These are phyloP conservation scores for Ptiloglossa arizonensis DNA, from an alignment of 1,140 invertebrate species.

Conservation along the genomic window DNA sequence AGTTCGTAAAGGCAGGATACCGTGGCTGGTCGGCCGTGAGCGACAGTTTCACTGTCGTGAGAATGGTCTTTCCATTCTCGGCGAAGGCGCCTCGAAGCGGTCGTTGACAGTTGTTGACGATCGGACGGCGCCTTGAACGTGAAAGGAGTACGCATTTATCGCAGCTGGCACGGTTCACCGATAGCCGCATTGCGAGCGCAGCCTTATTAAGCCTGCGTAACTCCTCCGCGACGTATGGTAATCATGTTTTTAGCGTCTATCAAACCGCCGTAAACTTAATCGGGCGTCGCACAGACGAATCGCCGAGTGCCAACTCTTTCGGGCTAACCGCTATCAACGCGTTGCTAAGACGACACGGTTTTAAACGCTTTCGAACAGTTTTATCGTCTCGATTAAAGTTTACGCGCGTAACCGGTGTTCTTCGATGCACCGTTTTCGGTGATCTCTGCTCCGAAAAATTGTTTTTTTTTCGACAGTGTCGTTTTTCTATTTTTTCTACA, in stretches of 20 bases:
- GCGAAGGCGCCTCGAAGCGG: conserved; percentile 14
- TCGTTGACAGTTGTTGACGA: conserved; percentile 27
- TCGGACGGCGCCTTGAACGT: conserved; percentile 19
- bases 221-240: conserved; percentile 39
- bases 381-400: no score
- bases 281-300: conserved; percentile 27
- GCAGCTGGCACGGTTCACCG: conserved; percentile 35
- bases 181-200: conserved; percentile 29
- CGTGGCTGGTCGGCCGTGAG: conserved; percentile 32
- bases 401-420: no score
- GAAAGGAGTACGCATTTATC: conserved; percentile 39
- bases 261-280: conserved; percentile 69
- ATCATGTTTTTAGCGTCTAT: conserved; percentile 65
- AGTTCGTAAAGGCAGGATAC: conserved; percentile 3
- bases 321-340: no score
- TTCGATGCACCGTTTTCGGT: no score
- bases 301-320: background rate
- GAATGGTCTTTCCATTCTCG: conserved; percentile 27
- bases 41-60: conserved; percentile 21
- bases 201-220: conserved; percentile 60
- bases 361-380: no score
- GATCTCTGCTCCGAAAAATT: no score
- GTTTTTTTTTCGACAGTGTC: no score
- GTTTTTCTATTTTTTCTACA: no score
- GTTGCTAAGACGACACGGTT: no score